Conservation (phyloP, 2,797 vertebrate species). For the Acrossocheilus wenchowensis region DNA sequence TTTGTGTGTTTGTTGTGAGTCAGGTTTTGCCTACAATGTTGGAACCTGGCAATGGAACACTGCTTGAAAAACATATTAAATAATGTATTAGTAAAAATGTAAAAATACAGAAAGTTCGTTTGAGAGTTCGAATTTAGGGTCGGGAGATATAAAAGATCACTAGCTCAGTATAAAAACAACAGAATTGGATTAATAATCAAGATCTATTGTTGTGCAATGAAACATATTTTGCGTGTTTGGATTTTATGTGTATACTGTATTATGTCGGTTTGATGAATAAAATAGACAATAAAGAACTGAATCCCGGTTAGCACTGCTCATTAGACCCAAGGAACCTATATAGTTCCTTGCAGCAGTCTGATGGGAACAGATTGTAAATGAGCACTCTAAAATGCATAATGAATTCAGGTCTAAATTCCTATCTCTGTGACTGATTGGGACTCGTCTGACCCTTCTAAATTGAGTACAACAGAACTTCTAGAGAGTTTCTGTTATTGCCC, state of each 20-base stretch:
- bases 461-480: neutral
- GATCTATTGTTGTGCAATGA: neutral
- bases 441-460: slow-evolving; percentile 24
- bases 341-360: neutral
- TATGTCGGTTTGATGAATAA: neutral
- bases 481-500: slow-evolving; percentile 14
- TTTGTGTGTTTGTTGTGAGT: neutral
- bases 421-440: slow-evolving; percentile 21
- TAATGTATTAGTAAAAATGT: neutral
- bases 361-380: slow-evolving; percentile 23
- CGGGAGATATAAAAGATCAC: neutral
- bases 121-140: neutral
- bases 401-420: slow-evolving; percentile 7
- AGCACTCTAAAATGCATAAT: slow-evolving; percentile 24
- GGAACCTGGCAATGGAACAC: neutral
- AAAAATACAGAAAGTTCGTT: neutral
- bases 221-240: too few species aligned
- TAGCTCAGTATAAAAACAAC: neutral
- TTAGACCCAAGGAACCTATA: neutral
- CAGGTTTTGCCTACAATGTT: neutral
- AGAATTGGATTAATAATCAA: neutral
- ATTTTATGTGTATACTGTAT: too few species aligned
- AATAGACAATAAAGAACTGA: neutral
- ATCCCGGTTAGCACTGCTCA: slow-evolving; percentile 2
- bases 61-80: neutral